A percentile compares a stretch with the other conserved stretches of the same genome.
Conservation (phyloP, 2,113 vertebrate genomes). For the Empidonax traillii region DNA sequence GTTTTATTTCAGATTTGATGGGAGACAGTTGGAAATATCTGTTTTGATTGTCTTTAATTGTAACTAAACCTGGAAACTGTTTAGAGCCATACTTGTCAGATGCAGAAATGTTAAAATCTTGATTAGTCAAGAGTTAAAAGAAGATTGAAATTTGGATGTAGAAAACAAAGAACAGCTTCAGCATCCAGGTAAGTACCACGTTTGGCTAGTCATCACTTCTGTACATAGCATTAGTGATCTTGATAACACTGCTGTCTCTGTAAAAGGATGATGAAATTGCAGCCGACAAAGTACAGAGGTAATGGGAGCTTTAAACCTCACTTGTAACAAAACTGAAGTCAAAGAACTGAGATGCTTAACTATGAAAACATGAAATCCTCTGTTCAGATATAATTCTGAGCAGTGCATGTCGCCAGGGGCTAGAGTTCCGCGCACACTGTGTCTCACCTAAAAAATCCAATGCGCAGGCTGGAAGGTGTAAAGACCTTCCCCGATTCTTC, state of each 20-base stretch:
- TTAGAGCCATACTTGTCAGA: background rate
- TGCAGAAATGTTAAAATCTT: background rate
- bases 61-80: background rate
- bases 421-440: background rate
- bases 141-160: background rate
- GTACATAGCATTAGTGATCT: background rate
- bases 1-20: background rate
- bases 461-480: no score
- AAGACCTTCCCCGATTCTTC: no score
- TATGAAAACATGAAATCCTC: background rate
- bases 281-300: background rate
- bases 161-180: background rate
- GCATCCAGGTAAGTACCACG: background rate
- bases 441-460: no score
- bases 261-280: background rate
- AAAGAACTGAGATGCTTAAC: background rate
- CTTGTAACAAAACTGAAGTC: background rate
- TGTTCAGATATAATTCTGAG: background rate
- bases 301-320: background rate
- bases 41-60: background rate
- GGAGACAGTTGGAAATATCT: background rate
- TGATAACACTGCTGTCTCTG: background rate
- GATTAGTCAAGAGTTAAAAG: background rate
- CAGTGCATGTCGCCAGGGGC: background rate
- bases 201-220: background rate